phyloP scores from a whole-genome alignment of 1,140 invertebrate species.

The Sycophila sp. region DNA sequence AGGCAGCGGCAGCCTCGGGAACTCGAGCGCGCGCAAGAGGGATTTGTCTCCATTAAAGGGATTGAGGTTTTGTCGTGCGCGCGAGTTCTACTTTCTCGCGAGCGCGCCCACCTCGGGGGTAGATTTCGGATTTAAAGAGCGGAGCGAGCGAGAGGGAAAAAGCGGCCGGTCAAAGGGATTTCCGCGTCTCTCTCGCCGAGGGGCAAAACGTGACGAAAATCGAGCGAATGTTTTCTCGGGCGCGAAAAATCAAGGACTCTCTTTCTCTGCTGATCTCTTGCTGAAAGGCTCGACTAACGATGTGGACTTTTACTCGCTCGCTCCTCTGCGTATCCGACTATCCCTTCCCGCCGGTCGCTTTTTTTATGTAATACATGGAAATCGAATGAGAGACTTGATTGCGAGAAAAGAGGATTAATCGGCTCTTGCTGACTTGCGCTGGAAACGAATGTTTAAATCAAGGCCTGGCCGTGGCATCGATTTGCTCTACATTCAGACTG shows the following conservation, averaged over 20 bases:
- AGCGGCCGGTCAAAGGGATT: conserved; percentile 6
- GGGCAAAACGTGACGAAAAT: too few species aligned
- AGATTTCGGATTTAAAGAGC: conserved; percentile 50
- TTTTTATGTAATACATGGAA: background rate
- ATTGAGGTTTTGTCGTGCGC: conserved; percentile 65
- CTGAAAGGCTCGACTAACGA: too few species aligned
- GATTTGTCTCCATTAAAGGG: conserved; percentile 67
- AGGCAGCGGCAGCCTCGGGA: background rate
- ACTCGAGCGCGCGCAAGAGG: conserved; percentile 46
- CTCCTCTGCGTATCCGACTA: too few species aligned
- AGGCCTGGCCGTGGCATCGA: background rate
- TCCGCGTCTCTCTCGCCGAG: background rate
- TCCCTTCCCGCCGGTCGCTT: background rate
- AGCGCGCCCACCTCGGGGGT: conserved; percentile 9
- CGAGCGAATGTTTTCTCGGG: too few species aligned
- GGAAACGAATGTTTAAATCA: background rate
- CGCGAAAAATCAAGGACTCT: too few species aligned
- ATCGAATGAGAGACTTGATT: background rate
- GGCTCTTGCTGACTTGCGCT: background rate
- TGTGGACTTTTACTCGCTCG: too few species aligned
- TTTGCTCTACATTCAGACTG: conserved; percentile 17
- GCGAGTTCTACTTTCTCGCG: conserved; percentile 46
- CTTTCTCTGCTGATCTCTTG: too few species aligned
- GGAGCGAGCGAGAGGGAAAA: conserved; percentile 26
- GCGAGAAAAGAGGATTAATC: conserved; percentile 1